Evolutionary conservation across 2,888 invertebrate species (phyloP), one percentile per base, ranked within the genome.

Genomic region (Thyatira batis): DNA sequence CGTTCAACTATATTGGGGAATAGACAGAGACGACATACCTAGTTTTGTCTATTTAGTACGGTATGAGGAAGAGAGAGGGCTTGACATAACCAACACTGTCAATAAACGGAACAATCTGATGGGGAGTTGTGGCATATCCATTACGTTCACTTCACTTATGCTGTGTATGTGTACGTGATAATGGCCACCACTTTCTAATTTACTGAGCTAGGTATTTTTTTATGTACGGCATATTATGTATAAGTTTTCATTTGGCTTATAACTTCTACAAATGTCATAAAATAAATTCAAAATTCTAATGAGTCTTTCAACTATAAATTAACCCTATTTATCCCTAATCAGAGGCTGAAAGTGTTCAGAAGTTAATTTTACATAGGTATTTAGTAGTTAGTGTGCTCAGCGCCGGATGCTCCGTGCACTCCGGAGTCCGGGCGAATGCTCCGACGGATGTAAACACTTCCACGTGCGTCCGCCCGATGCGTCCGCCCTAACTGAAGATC

Each of bases 1-100:
- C 76, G 80, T 77, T 76, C 73, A 75, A 85, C 87, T 87, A 87
- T 87, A 89, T 89, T 89, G 81, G 89, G 88, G 86, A 84, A 77
- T 60, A 78, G 89, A 89, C 67, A 79, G 87, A 84, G 90, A 91
- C 81, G 84, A 84, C 85, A 84, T 78, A 76, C 68, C 55, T 70
- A 69, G 69, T 72, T 73, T 71, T 69, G 70, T 79, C 78, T 80
- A 79, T 76, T 61, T 69, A 60, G 52, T 61, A 60, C 54, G 58
- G 56, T 51, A 65, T 63, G 80, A 62, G 82, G 73, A 79, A 88
- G 76, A 76, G 85, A 85, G 82, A 85, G 69, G 64, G 72, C 51
- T 60, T 61, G 61, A 65, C 64, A 65, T 81, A 78, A 80, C 76
- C 73, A 79, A 74, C 76, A 76, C 76, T 84, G 85, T 87, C 88